Evolutionary conservation across 2,797 vertebrate genomes (phyloP), one percentile per base, ranked within the genome.

Genomic region (Tadarida brasiliensis): DNA sequence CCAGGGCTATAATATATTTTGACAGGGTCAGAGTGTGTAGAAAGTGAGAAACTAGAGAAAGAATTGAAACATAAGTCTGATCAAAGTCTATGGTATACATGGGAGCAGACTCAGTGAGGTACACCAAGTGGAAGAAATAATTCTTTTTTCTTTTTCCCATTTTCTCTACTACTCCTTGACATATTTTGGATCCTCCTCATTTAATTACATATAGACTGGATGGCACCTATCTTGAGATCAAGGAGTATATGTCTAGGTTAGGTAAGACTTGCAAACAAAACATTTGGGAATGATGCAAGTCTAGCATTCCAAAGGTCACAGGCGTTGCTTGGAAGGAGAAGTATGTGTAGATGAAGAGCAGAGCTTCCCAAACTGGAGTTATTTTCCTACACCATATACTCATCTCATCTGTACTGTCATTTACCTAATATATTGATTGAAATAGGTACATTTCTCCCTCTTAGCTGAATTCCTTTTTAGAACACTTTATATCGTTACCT

Each of bases 381-480:
- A 19, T 67, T 87, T 71, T 77, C 67, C 35, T 78, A 11, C 44
- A 16, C 16, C n/a, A 4, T 51, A 15, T 59, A 24, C 90, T 28
- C 7, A 26, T 49, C 28, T n/a, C 35, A 57, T 65, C 8, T 74
- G 11, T 61, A 59, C 24, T 76, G 3, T 70, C 59, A 44, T 65
- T 84, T 87, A n/a, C n/a, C 82, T 81, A 80, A 65, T 51, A 6
- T 26, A 20, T 57, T 93, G 93, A 51, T 83, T 94, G 81, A 77
- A 84, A 49, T 63, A 78, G 12, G 11, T 68, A 15, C 11, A 35
- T 51, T 74, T 89, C 35, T 44, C 28, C 33, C 44, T 94, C 80
- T 85, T 33, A 24, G 59, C 56, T 76, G 47, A 47, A 73, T 78
- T 93, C 94, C 14, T 20, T 87, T 95, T 94, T 87, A 89, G 59